A percentile compares a stretch with the other conserved stretches of the same genome.
phyloP scores from a whole-genome alignment of 2,888 invertebrate genomes.

The Caenorhabditis wallacei region DNA sequence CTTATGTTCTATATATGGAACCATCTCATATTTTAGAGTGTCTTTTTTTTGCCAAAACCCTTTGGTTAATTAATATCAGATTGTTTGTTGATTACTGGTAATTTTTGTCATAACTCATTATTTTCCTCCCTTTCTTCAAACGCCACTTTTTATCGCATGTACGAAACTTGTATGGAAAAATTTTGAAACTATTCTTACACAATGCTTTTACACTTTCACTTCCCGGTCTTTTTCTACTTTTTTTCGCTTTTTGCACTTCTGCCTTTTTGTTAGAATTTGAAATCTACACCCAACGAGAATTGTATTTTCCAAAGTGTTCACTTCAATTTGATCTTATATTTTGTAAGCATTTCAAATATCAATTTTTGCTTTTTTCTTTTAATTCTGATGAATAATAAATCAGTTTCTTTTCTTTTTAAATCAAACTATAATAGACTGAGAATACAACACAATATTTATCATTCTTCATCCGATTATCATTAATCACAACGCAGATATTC shows the following conservation, averaged over 20 bases:
- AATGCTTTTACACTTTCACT: slow-evolving; percentile 20
- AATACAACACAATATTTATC: background rate
- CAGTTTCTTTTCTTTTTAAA: slow-evolving; percentile 5
- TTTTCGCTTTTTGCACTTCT: slow-evolving; percentile 40
- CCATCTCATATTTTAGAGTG: slow-evolving; percentile 57
- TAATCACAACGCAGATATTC: slow-evolving; percentile 26
- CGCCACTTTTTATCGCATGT: slow-evolving; percentile 39
- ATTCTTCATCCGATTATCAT: slow-evolving; percentile 27
- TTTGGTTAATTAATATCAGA: slow-evolving; percentile 65
- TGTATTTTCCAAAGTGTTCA: slow-evolving; percentile 61
- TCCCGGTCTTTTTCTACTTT: slow-evolving; percentile 29
- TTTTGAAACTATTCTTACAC: slow-evolving; percentile 16
- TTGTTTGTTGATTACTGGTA: slow-evolving; percentile 60
- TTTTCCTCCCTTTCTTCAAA: slow-evolving; percentile 3
- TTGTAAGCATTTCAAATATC: slow-evolving; percentile 20
- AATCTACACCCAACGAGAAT: slow-evolving; percentile 40
- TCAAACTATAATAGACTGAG: background rate
- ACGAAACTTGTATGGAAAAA: slow-evolving; percentile 61
- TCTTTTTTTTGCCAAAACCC: slow-evolving; percentile 38
- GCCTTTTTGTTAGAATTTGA: slow-evolving; percentile 36
- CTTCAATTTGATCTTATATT: slow-evolving; percentile 59
- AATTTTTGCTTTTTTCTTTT: slow-evolving; percentile 9
- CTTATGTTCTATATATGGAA: slow-evolving; percentile 49
- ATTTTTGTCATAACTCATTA: slow-evolving; percentile 33
- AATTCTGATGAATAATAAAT: slow-evolving; percentile 9